Percentiles rank a stretch among this genome's conserved stretches.
These are phyloP conservation scores for Drosophila nasuta DNA, from an alignment of 1,140 invertebrate species.

Conservation along the genomic window DNA sequence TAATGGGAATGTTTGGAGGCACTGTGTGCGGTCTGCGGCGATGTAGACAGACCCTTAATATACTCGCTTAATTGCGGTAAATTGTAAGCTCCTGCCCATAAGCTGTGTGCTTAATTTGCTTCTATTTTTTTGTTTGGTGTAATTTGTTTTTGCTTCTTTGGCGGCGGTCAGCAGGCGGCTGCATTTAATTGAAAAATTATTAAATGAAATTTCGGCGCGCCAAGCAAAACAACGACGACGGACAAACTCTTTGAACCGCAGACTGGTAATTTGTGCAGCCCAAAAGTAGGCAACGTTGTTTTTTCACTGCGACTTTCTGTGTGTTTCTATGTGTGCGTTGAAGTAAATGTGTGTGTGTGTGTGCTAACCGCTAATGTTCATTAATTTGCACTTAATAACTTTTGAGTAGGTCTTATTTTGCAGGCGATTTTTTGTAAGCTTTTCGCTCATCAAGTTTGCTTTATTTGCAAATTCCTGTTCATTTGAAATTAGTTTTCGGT, in stretches of 20 bases:
- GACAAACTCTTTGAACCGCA: slow-evolving; percentile 11
- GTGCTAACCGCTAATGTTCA: slow-evolving; percentile 72
- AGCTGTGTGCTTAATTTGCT: slow-evolving; percentile 31
- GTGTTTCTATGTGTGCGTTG: slow-evolving; percentile 3
- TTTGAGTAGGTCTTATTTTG: slow-evolving; percentile 76
- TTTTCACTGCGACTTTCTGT: not conserved
- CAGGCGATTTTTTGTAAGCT: slow-evolving; percentile 33
- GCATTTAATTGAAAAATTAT: slow-evolving; percentile 83
- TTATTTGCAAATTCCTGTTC: slow-evolving; percentile 54
- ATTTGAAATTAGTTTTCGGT: slow-evolving; percentile 73
- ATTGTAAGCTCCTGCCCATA: slow-evolving; percentile 39
- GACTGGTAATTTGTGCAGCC: slow-evolving; percentile 54
- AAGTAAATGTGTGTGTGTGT: slow-evolving; percentile 29
- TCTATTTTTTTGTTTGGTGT: not conserved
- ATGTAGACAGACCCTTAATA: slow-evolving; percentile 9
- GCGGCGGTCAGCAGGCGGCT: slow-evolving; percentile 57
- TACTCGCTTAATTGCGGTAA: slow-evolving; percentile 54
- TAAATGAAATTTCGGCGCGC: slow-evolving; percentile 71
- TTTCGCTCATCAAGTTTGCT: slow-evolving; percentile 13
- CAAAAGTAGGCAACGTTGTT: slow-evolving; percentile 60
- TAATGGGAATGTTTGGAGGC: not conserved
- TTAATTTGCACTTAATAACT: slow-evolving; percentile 82
- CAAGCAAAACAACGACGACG: slow-evolving; percentile 11
- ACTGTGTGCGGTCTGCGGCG: not conserved
- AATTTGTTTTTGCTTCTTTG: slow-evolving; percentile 10